Evolutionary conservation across 2,888 invertebrate genomes (phyloP), one percentile per base, ranked within the genome.

Genomic region (Lepidonotus clava): DNA sequence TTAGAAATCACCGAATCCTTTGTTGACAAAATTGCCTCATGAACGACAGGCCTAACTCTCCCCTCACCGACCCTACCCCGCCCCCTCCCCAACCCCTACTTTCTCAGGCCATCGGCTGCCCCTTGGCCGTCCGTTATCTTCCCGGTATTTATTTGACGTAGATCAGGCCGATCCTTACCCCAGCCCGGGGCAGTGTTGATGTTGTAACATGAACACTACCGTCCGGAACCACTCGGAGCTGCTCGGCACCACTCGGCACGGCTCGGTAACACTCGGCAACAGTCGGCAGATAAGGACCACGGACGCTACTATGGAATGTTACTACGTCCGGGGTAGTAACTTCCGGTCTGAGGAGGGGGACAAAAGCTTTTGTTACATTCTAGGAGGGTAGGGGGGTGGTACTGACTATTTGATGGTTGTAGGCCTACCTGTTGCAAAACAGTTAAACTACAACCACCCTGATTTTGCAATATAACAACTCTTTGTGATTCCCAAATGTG

Each of bases 221-320:
- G n/a, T n/a, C n/a, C 71, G 6, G 71, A 71, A 38, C 71, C 71
- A 71, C 71, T 71, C 71, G 14, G 38, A 71, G 71, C 71, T 21
- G n/a, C 71, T 71, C 71, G 46, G 46, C 8, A n/a, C n/a, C n/a
- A n/a, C n/a, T n/a, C 71, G 6, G 71, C 34, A 38, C 71, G 36
- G 38, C 71, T 71, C 71, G 14, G 38, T 36, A 38, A 34, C 11
- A 38, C 71, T 71, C 71, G 46, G 46, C 8, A n/a, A n/a, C 46
- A 8, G 46, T 8, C 18, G 8, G 36, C 36, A 71, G 71, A 71
- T 71, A 71, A 71, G n/a, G n/a, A n/a, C 71, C 34, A 71, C 71
- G 38, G 71, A 71, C 71, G 71, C 71, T 71, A 71, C 71, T 71
- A 71, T 71, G 71, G 71, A 71, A 71, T 71, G 71, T 36, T 71